Base-by-base conservation (phyloP, 2,888 invertebrate genomes). In the Prenolepis imparis region DNA sequence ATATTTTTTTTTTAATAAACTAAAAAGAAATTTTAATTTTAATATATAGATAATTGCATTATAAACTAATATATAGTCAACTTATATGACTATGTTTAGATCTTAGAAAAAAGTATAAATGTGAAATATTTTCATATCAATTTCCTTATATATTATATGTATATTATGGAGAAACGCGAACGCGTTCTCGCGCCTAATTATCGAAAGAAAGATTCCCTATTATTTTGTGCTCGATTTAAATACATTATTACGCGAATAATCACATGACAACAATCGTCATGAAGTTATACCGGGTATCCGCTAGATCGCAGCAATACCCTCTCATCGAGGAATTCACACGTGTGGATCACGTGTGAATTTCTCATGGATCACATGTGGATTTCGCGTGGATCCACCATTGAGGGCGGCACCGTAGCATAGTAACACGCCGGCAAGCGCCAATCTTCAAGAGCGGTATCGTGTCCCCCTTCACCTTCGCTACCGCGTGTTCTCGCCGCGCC, bases 401-500 rank as follows among this genome's bases (percentile, higher is more conserved):
- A 87, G 80, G 91, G 92, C 93, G 91, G 91, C 93, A 94, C 92
- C 83, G 93, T 94, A 93, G 94, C 94, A 92, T 94, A 92, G 94
- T 94, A 94, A 94, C 94, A 93, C 92, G 44, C 67, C 67, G 92
- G 87, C 86, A 87, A 84, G 72, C 87, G 87, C 84, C 88, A 86
- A 88, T 88, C 48, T 91, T 90, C 88, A 61, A 80, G 86, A 90
- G 90, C 91, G 89, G 91, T 96, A 88, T 96, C 96, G 93, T 92
- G 84, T 84, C 95, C 95, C 92, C 95, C 93, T 89, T 95, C 95
- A 93, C 96, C 94, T 95, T 96, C 84, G 68, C 83, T 77, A 57
- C 39, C 77, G 68, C 84, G 75, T 86, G 88, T 89, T 88, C 88
- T 24, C 55, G 86, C 86, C 87, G 77, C 91, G 88, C 86, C 89